Conservation (phyloP, 2,113 vertebrate genomes). For the Psettodes erumei region DNA sequence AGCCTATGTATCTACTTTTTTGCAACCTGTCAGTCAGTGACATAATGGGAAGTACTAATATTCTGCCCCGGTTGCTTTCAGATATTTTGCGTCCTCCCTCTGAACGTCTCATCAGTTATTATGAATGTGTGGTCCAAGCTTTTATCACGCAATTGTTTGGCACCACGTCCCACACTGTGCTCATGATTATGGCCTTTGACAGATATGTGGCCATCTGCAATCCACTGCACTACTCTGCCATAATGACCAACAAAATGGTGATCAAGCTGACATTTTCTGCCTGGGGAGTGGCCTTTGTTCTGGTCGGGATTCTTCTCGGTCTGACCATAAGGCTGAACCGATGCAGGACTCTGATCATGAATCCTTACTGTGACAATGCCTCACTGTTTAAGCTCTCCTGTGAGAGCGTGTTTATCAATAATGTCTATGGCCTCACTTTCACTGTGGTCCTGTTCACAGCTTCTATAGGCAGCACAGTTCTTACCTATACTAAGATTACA, state of each 20-base stretch:
- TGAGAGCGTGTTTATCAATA: conserved; percentile 60
- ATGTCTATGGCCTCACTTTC: conserved; percentile 59
- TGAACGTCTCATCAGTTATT: conserved; percentile 63
- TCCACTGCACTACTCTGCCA: conserved; percentile 61
- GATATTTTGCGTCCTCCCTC: conserved; percentile 49
- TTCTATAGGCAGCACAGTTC: conserved; percentile 54
- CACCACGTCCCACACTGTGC: conserved; percentile 56
- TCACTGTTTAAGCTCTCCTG: conserved; percentile 71
- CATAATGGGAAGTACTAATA: conserved; percentile 51
- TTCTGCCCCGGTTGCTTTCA: conserved; percentile 50
- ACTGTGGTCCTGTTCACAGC: conserved; percentile 36
- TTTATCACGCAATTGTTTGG: conserved; percentile 59
- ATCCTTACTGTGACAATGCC: conserved; percentile 65
- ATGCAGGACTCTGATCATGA: conserved; percentile 62
- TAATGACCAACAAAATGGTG: conserved; percentile 71
- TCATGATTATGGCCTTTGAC: conserved; percentile 79
- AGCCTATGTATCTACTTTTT: conserved; percentile 76
- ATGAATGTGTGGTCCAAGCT: conserved; percentile 68
- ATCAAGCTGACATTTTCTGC: conserved; percentile 58
- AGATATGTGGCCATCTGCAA: conserved; percentile 79
- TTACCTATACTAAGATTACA: conserved; percentile 57
- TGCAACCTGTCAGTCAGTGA: conserved; percentile 71
- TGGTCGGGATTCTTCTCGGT: conserved; percentile 66
- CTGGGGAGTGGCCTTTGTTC: conserved; percentile 59
- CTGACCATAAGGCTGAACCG: conserved; percentile 64